A percentile compares a stretch with the other conserved stretches of the same genome.
phyloP scores from a whole-genome alignment of 2,888 invertebrate species.

The Eilema caniola region DNA sequence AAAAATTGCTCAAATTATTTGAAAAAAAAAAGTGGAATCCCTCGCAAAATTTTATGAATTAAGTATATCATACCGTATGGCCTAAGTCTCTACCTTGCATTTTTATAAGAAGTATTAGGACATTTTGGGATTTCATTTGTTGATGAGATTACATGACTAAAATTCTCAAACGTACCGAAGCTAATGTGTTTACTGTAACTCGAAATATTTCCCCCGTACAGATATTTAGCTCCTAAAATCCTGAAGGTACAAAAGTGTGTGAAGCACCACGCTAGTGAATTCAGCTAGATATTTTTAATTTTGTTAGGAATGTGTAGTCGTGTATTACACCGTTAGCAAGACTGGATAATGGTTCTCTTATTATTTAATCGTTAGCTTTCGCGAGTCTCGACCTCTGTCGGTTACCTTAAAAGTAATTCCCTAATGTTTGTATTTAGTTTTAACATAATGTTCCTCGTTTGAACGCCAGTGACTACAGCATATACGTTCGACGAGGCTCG shows the following conservation, averaged over 20 bases:
- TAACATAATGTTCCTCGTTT: conserved; percentile 56
- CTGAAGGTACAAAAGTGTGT: conserved; percentile 81
- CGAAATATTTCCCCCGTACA: conserved; percentile 29
- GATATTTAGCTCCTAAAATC: conserved; percentile 74
- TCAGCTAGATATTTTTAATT: conserved; percentile 67
- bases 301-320: conserved; percentile 65
- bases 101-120: conserved; percentile 19
- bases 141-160: conserved; percentile 2
- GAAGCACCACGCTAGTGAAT: conserved; percentile 67
- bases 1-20: conserved; percentile 43
- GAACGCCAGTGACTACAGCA: conserved; percentile 30
- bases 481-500: neutral
- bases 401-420: conserved; percentile 40
- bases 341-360: conserved; percentile 61
- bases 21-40: conserved; percentile 18
- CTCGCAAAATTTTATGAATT: conserved; percentile 25
- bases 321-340: conserved; percentile 58
- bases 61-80: conserved; percentile 33
- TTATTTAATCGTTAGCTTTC: conserved; percentile 53
- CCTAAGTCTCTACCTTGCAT: conserved; percentile 43
- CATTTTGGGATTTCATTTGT: conserved; percentile 1
- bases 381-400: conserved; percentile 46
- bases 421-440: conserved; percentile 45
- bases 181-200: conserved; percentile 38
- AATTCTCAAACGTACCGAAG: conserved; percentile 15